Conservation (phyloP, 2,797 vertebrate species). For the Otolemur crassicaudatus region DNA sequence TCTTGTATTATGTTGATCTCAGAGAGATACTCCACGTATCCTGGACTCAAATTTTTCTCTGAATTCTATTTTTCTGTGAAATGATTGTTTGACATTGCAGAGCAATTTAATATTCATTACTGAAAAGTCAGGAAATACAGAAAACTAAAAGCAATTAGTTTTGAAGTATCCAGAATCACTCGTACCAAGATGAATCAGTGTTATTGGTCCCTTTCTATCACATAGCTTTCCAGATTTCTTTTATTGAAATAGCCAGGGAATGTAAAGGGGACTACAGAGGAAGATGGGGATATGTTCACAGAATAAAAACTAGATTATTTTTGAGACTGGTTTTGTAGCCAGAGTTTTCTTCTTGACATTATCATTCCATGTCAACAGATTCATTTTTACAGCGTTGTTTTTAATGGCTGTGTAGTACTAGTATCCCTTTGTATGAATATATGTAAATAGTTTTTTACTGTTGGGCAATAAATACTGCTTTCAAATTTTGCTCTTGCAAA, state of each 20-base stretch:
- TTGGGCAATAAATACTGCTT: not conserved
- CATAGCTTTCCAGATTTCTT: constrained; percentile 25
- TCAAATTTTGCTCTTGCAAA: constrained; percentile 13
- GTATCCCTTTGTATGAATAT: not conserved
- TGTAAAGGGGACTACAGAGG: not conserved
- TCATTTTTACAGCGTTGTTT: constrained; percentile 37
- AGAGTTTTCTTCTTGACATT: constrained; percentile 37
- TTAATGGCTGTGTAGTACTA: not conserved
- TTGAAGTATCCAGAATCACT: constrained; percentile 54
- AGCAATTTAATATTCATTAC: constrained; percentile 8
- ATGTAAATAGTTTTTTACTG: not conserved
- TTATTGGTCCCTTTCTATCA: not conserved
- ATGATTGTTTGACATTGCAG: constrained; percentile 9
- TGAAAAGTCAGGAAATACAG: constrained; percentile 22
- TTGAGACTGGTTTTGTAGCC: not conserved
- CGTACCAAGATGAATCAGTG: not conserved
- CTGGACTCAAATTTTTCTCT: not conserved
- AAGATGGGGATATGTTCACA: not conserved
- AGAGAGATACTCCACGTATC: not conserved
- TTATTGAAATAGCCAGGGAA: not conserved
- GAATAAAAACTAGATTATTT: constrained; percentile 8
- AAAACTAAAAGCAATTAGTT: not conserved
- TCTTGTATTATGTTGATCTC: not conserved
- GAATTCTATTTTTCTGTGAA: constrained; percentile 12
- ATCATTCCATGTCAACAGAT: constrained; percentile 16